phyloP scores from a whole-genome alignment of 2,888 invertebrate species.

The Mylabris sibirica region DNA sequence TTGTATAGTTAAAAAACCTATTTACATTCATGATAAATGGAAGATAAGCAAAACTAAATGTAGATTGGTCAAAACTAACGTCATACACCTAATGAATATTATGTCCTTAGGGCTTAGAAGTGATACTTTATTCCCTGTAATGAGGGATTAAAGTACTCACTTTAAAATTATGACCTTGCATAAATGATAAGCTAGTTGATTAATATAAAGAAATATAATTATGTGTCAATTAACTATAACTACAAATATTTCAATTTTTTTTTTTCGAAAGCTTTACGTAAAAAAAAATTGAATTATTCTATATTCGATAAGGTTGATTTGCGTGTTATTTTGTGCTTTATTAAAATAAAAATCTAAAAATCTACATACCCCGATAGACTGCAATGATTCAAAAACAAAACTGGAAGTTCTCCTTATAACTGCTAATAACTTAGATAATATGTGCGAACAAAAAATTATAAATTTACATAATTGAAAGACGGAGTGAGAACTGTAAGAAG shows the following conservation, averaged over 20 bases:
- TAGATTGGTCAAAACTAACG: too few relatives aligned
- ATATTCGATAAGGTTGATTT: too few relatives aligned
- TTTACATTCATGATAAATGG: not conserved
- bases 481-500: conserved; percentile 26
- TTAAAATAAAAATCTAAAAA: not conserved
- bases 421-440: conserved; percentile 13
- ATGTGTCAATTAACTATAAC: too few relatives aligned
- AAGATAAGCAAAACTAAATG: not conserved
- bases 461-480: conserved; percentile 32
- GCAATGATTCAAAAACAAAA: not conserved
- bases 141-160: too few relatives aligned
- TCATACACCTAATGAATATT: not conserved
- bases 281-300: too few relatives aligned
- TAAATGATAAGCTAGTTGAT: too few relatives aligned
- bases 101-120: too few relatives aligned
- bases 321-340: not conserved
- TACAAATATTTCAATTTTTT: too few relatives aligned
- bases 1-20: not conserved
- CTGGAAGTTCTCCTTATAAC: not conserved
- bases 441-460: not conserved
- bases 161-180: too few relatives aligned
- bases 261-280: too few relatives aligned
- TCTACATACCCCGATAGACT: not conserved
- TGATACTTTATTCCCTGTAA: too few relatives aligned
- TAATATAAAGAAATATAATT: too few relatives aligned